These are phyloP conservation scores for Megastigmus dorsalis DNA, from an alignment of 2,888 invertebrate species.

Conservation along the genomic window DNA sequence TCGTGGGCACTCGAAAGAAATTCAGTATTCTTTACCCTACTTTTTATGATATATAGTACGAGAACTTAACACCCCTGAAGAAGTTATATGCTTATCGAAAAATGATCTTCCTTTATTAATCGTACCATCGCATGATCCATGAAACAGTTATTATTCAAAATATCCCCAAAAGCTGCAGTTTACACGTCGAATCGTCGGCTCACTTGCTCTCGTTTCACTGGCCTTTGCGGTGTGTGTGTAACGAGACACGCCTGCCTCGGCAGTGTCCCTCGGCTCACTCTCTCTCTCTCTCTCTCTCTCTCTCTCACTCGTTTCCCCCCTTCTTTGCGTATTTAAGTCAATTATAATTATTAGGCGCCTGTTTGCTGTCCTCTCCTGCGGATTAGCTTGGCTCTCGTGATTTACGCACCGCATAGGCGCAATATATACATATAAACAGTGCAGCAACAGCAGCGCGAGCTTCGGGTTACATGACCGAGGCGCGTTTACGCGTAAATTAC, in stretches of 20 bases:
- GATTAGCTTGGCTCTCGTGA: constrained; percentile 44
- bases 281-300: not conserved
- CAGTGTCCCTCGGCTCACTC: not conserved
- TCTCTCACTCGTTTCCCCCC: not conserved
- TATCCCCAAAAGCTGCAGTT: no score
- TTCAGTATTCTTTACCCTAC: no score
- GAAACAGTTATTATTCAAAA: no score
- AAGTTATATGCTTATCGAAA: no score
- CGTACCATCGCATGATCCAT: no score
- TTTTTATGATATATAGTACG: no score
- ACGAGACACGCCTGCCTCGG: constrained; percentile 7
- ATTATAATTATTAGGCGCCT: constrained; percentile 50
- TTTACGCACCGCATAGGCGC: constrained; percentile 38
- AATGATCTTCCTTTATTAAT: no score
- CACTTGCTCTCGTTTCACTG: not conserved
- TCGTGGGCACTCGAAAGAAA: no score
- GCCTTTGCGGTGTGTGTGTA: not conserved
- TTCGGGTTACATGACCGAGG: constrained; percentile 23
- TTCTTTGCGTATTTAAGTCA: constrained; percentile 41
- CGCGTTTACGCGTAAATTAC: constrained; percentile 49
- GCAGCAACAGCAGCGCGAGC: constrained; percentile 14
- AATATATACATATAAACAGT: no score
- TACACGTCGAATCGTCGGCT: no score
- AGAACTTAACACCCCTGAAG: no score
- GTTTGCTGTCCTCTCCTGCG: constrained; percentile 36